Evolutionary conservation across 2,888 invertebrate species (phyloP), one percentile per base, ranked within the genome.

Genomic region (Acanthococcus lagerstroemiae): DNA sequence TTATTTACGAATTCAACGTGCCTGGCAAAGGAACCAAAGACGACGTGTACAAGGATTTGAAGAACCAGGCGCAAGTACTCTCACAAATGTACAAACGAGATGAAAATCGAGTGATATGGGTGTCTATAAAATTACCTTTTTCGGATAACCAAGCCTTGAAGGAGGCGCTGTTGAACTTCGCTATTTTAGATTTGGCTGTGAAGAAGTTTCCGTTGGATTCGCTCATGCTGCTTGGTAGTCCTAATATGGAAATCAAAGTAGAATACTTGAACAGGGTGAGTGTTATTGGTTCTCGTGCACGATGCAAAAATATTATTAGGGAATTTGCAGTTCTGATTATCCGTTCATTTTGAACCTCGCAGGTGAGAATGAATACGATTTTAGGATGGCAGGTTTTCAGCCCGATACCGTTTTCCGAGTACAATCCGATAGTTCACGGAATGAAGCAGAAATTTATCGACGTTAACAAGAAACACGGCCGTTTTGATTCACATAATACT

Each of bases 281-380:
- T 68, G n/a, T n/a, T n/a, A n/a, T n/a, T n/a, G n/a, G n/a, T n/a
- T n/a, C n/a, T n/a, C n/a, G n/a, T n/a, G n/a, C n/a, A n/a, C n/a
- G n/a, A n/a, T n/a, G n/a, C n/a, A n/a, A n/a, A n/a, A n/a, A n/a
- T n/a, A n/a, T n/a, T n/a, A n/a, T n/a, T n/a, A n/a, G n/a, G n/a
- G n/a, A n/a, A n/a, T n/a, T n/a, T n/a, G n/a, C n/a, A n/a, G n/a
- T n/a, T n/a, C n/a, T n/a, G n/a, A n/a, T n/a, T n/a, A n/a, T n/a
- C n/a, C n/a, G n/a, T n/a, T n/a, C n/a, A n/a, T n/a, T n/a, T n/a
- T n/a, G n/a, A n/a, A n/a, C n/a, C n/a, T n/a, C 48, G 15, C 3
- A 88, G 88, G 88, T 94, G 12, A 84, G 95, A 68, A 94, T 97
- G 90, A 96, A 95, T 78, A 94, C 94, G 2, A 91, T 97, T 69